These are phyloP conservation scores for Scaptomyza parva DNA, from an alignment of 2,888 invertebrate genomes.

Conservation along the genomic window DNA sequence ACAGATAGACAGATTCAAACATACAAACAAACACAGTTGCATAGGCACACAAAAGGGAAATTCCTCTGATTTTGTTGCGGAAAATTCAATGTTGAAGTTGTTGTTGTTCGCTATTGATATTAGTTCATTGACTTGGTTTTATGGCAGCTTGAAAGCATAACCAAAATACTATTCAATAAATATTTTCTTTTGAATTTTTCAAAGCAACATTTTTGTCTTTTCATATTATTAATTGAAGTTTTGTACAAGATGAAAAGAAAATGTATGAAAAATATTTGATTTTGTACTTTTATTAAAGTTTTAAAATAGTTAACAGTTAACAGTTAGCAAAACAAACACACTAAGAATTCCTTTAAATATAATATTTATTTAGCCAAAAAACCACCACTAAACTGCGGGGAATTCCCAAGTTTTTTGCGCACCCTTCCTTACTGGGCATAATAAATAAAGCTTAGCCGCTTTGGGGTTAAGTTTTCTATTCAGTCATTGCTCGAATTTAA, in stretches of 20 bases:
- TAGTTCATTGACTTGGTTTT: slow-evolving; percentile 9
- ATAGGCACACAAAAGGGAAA: neutral
- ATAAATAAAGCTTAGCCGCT: slow-evolving; percentile 75
- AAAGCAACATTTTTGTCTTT: neutral
- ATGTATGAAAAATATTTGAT: neutral
- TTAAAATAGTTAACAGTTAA: too few relatives aligned
- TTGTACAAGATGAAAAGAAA: neutral
- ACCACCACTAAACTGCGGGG: neutral
- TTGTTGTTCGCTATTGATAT: slow-evolving; percentile 3
- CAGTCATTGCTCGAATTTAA: slow-evolving; percentile 23
- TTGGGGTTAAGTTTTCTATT: slow-evolving; percentile 63
- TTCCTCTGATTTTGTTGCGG: neutral
- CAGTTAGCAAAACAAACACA: too few relatives aligned
- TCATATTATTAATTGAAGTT: slow-evolving; percentile 20
- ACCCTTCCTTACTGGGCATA: slow-evolving; percentile 26
- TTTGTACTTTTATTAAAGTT: neutral
- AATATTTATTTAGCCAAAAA: slow-evolving; percentile 7
- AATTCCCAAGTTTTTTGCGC: slow-evolving; percentile 17
- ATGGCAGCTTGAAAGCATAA: slow-evolving; percentile 25
- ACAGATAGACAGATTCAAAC: neutral
- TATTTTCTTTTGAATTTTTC: slow-evolving; percentile 48
- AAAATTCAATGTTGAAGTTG: slow-evolving; percentile 1
- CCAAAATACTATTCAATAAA: slow-evolving; percentile 42
- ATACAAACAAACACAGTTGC: neutral
- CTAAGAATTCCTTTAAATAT: slow-evolving; percentile 12